These are phyloP conservation scores for Tachyglossus aculeatus DNA, from an alignment of 2,797 vertebrate species.

Conservation along the genomic window DNA sequence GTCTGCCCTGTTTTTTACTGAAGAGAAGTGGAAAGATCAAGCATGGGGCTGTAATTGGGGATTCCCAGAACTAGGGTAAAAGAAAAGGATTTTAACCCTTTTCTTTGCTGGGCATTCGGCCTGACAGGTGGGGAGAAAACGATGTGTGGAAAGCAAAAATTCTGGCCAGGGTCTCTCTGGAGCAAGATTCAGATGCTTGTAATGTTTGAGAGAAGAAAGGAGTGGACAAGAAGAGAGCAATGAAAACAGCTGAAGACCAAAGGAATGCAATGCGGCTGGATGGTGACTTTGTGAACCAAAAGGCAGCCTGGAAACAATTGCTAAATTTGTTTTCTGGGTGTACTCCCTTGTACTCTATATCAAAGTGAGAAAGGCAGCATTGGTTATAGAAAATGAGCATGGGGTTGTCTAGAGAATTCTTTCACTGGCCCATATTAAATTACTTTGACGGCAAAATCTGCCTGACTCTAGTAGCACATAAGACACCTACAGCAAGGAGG, in stretches of 20 bases:
- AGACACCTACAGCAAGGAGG: no score
- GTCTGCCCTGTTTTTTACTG: not conserved
- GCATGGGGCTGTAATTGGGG: fast-evolving
- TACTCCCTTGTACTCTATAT: conserved; percentile 2
- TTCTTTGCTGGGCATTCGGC: not conserved
- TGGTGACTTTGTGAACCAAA: conserved; percentile 44
- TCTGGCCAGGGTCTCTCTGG: not conserved
- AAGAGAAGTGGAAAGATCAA: not conserved
- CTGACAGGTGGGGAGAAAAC: not conserved
- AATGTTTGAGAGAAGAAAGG: conserved; percentile 26
- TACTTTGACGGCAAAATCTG: no score
- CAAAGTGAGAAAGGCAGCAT: conserved; percentile 7
- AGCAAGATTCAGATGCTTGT: not conserved
- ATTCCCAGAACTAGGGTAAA: not conserved
- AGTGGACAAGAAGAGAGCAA: not conserved
- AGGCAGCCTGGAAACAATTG: conserved; percentile 52
- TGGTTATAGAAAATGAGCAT: conserved; percentile 43
- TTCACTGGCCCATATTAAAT: conserved; percentile 34
- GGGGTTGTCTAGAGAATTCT: conserved; percentile 11
- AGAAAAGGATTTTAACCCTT: not conserved
- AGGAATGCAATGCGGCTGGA: conserved; percentile 55
- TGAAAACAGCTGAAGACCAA: conserved; percentile 56
- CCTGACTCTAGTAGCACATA: no score
- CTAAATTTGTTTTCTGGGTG: conserved; percentile 58
- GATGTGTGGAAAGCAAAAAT: not conserved